Base-by-base conservation (phyloP, 2,113 vertebrate species). In the Poicephalus gulielmi region DNA sequence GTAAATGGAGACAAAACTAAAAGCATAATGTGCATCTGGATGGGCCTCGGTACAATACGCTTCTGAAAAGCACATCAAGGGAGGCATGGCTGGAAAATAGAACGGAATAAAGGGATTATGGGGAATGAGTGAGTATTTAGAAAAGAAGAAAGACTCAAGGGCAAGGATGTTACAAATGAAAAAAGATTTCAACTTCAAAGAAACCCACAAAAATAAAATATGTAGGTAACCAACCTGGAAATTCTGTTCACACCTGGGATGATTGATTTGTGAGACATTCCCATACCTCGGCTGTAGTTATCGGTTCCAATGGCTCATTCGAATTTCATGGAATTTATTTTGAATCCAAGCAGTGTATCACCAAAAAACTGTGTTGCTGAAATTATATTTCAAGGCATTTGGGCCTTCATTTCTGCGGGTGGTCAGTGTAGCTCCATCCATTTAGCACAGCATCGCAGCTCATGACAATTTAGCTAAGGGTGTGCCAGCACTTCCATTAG, bases 221-320 rank as follows among this genome's bases (percentile, higher is more conserved):
- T 94, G 91, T 88, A 94, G 71, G 82, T 96, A 97, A 73, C 52
- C 83, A 92, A 85, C 81, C 81, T 89, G 94, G 68, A 95, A 85
- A 95, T 94, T 94, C 90, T 83, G 71, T 94, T 96, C 93, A 89
- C 86, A 94, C 84, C 92, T 88, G 74, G 60, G 55, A 74, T 93
- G 94, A 97, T 95, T 96, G 94, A 97, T 97, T 95, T 95, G 88
- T 83, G 91, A 96, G 95, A 82, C 73, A 19, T 83, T 84, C 63
- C 59, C 77, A 55, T 73, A 55, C 43, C 33, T 90, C 59, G 24
- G 87, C 73, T 76, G 49, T 74, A 77, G 76, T 88, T 96, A 94
- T 50, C 44, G 5, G 3, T 95, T 83, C 78, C 81, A 90, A 86
- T 2, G 19, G 86, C 91, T 95, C 39, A 94, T 96, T 66, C 92